Evolutionary conservation across 2,113 vertebrate genomes (phyloP), one percentile per base, ranked within the genome.

Genomic region (Coracopsis vasa): DNA sequence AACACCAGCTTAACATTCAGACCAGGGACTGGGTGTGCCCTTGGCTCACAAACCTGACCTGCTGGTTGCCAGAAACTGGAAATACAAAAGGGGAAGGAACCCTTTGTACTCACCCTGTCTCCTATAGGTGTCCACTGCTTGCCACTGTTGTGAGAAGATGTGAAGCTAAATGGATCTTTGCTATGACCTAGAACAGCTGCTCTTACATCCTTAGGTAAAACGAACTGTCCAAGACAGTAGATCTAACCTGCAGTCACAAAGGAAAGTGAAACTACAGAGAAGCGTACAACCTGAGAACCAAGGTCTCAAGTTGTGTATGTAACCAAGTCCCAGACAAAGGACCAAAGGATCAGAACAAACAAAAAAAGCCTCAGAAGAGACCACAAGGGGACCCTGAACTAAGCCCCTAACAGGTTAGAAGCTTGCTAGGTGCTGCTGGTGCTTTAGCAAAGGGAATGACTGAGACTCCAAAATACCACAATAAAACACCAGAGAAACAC

Each of bases 261-360:
- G 61, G 80, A 97, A 97, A 95, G 65, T 67, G 91, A 97, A 97
- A 95, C 80, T 82, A 31, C 1, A 74, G 69, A 92, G 64, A 83
- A 72, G 11, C 54, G 33, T 27, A 71, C 24, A 77, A 60, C 27
- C 54, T 47, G 50, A 87, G 61, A 91, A 65, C 11, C 35, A 56
- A 13, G 7, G 21, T 69, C 19, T 54, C 42, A 44, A 66, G n/a
- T 48, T 1, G 0, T 51, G n/a, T 13, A 13, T 25, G 58, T 82
- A 60, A 72, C 60, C n/a, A 35, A 64, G 45, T 64, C 44, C 35
- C 69, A 91, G 33, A 42, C 20, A 71, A 81, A 87, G 24, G 33
- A 79, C 18, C 6, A 79, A 94, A 93, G 31, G 37, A 53, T 47
- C 64, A 81, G 65, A 92, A 85, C 27, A 81, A 96, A 91, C n/a